A percentile compares a stretch with the other conserved stretches of the same genome.
phyloP scores from a whole-genome alignment of 2,113 vertebrate species.

The Dissostichus mawsoni region DNA sequence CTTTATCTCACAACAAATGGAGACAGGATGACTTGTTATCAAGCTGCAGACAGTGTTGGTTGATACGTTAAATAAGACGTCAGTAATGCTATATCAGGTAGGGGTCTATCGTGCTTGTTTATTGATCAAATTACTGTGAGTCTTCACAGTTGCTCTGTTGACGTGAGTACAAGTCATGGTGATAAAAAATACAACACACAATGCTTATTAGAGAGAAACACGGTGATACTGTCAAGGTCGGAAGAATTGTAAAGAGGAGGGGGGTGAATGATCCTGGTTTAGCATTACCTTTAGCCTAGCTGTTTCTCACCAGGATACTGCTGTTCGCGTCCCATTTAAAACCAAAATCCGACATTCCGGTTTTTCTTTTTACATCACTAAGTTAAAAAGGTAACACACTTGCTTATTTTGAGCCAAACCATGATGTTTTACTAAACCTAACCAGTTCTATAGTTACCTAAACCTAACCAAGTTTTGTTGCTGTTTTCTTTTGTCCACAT shows the following conservation, averaged over 20 bases:
- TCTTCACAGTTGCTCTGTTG: not conserved
- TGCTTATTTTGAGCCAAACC: too few species aligned
- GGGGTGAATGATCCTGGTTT: not conserved
- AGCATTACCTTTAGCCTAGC: not conserved
- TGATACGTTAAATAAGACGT: constrained; percentile 16
- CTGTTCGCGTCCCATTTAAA: too few species aligned
- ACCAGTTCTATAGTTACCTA: too few species aligned
- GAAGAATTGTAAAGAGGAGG: not conserved
- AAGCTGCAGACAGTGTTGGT: constrained; percentile 9
- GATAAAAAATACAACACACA: not conserved
- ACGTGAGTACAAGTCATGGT: not conserved
- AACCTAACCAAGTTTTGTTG: not conserved
- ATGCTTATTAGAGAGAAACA: not conserved
- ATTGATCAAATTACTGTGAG: too few species aligned
- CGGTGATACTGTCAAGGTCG: not conserved
- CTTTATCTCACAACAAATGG: constrained; percentile 22
- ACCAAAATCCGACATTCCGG: too few species aligned
- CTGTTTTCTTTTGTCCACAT: not conserved
- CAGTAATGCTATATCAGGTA: not conserved
- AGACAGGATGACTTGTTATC: constrained; percentile 39
- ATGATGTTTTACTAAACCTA: too few species aligned
- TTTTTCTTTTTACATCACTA: too few species aligned
- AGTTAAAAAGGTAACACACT: too few species aligned
- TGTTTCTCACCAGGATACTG: too few species aligned
- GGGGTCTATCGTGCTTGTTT: too few species aligned